Evolutionary conservation across 2,113 vertebrate species (phyloP).

Genomic region (Periophthalmodon schlosseri): DNA sequence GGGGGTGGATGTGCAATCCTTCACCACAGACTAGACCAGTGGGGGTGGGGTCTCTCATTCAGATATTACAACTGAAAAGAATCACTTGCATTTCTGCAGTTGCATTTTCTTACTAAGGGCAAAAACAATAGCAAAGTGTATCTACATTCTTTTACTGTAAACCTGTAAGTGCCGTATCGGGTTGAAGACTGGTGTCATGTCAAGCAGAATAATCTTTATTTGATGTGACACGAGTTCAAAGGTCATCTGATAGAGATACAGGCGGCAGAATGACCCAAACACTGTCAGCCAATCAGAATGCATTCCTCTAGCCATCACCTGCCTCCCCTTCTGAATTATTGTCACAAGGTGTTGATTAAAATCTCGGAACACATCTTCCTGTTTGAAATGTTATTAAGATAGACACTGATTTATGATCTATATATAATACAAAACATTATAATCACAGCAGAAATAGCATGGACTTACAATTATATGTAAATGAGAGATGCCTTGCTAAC

Average conservation of each 20-base stretch:
- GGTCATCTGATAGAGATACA: conserved; percentile 22
- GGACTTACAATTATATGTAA: neutral
- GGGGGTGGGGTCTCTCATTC: conserved; percentile 26
- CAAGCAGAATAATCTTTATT: neutral
- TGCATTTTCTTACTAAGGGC: neutral
- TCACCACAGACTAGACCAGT: conserved; percentile 34
- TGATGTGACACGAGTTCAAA: conserved; percentile 11
- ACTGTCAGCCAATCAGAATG: conserved; percentile 12
- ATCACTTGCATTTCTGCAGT: conserved; percentile 35
- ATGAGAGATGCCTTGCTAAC: neutral
- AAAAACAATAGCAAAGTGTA: neutral
- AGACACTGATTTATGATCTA: conserved; percentile 2
- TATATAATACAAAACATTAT: neutral
- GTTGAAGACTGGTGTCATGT: conserved; percentile 3
- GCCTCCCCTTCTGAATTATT: conserved; percentile 17
- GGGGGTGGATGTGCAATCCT: conserved; percentile 28
- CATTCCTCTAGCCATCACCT: conserved; percentile 15
- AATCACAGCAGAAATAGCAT: neutral
- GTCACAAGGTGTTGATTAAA: neutral
- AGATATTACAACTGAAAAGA: conserved; percentile 29
- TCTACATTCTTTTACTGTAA: neutral
- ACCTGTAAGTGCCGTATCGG: neutral
- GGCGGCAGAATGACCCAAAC: neutral
- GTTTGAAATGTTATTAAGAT: neutral
- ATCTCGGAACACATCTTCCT: neutral